These are phyloP conservation scores for Mya arenaria DNA, from an alignment of 1,140 invertebrate genomes.

Conservation along the genomic window DNA sequence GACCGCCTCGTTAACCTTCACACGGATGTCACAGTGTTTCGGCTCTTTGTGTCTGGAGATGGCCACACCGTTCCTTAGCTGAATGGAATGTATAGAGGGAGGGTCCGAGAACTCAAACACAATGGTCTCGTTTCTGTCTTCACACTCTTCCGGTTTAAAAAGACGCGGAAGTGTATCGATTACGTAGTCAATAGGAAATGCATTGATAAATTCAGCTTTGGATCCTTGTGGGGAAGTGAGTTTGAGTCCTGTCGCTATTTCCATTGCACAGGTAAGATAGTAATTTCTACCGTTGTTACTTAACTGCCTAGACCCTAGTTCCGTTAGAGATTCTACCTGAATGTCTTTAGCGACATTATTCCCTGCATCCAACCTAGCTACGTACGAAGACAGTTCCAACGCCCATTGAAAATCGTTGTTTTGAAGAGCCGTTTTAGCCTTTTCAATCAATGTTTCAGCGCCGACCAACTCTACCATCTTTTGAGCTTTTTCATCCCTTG, in stretches of 20 bases:
- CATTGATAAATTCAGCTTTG: constrained; percentile 43
- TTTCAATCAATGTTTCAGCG: constrained; percentile 53
- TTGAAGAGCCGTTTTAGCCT: constrained; percentile 61
- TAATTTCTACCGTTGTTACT: constrained; percentile 72
- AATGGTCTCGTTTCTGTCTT: constrained; percentile 49
- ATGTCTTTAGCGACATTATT: constrained; percentile 64
- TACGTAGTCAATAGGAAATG: constrained; percentile 53
- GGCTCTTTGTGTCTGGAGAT: constrained; percentile 45
- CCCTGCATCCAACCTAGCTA: constrained; percentile 44
- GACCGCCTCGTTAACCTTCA: constrained; percentile 47
- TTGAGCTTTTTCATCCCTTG: constrained; percentile 59
- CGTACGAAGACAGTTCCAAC: constrained; percentile 64
- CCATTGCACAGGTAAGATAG: constrained; percentile 67
- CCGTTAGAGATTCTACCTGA: constrained; percentile 61
- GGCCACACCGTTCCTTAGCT: constrained; percentile 65
- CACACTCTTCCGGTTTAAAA: constrained; percentile 68
- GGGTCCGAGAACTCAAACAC: constrained; percentile 62
- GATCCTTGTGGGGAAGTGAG: constrained; percentile 3
- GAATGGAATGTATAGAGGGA: constrained; percentile 41
- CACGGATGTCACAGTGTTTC: constrained; percentile 57
- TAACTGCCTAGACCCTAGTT: constrained; percentile 60
- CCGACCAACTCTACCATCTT: constrained; percentile 66
- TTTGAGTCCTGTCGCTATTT: constrained; percentile 59
- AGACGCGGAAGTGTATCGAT: constrained; percentile 53
- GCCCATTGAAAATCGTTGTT: constrained; percentile 71